Base-by-base conservation (phyloP, 2,113 vertebrate species). In the Procapra przewalskii region DNA sequence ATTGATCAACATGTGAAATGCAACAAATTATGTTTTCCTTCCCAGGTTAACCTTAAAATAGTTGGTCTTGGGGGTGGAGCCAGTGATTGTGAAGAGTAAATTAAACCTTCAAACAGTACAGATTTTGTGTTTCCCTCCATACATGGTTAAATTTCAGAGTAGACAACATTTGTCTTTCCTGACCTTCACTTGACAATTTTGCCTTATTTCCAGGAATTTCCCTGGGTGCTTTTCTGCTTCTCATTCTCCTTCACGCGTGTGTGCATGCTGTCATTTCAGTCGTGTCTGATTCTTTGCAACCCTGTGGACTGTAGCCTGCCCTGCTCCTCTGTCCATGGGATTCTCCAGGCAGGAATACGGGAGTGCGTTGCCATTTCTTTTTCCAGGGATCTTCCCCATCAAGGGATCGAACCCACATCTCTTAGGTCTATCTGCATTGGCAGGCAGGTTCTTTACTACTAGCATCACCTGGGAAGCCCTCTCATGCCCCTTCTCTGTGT, bases 221-320 rank as follows among this genome's bases (percentile, higher is more conserved):
- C 45, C 43, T 85, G 29, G 12, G 16, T 71, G 6, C 23, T 40
- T 36, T 55, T 16, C 21, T 75, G 13, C 57, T 91, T 43, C 62
- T 50, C 15, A 4, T 6, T n/a, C 45, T 21, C 71, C 71, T 40
- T 14, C 23, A 43, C 7, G 36, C 1, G 0, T 43, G 12, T 3
- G 71, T 14, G 23, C 40, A 0, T 71, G 10, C 36, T 25, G 71
- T 43, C 40, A 77, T 43, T 43, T 77, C 71, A 77, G 71, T 43
- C 6, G 1, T 77, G 36, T 27, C 71, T 43, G 71, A 25, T 14
- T 77, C 71, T 77, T 77, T 77, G 12, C 40, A 27, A 43, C 40
- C 36, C 40, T 77, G 23, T 40, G 23, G 36, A 43, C 23, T 1
- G 1, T 15, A 77, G 71, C 71, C 23, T 6, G 1, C 36, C 23